A percentile compares a stretch with the other conserved stretches of the same genome.
Conservation (phyloP, 2,113 vertebrate genomes). For the Aegithalos caudatus region DNA sequence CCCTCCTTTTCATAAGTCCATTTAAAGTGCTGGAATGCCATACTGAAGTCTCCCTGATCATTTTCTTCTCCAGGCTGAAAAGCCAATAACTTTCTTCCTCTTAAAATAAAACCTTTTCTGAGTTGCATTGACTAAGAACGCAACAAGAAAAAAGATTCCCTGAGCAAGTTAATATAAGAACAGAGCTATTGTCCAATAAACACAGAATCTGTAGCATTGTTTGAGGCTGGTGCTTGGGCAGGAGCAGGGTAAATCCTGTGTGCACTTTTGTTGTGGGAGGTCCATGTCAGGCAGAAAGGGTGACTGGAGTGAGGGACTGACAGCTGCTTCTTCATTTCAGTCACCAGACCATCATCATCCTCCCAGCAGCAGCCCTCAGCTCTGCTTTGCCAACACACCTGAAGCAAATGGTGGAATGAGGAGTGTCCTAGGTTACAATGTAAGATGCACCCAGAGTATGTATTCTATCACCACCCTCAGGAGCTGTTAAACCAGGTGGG, state of each 20-base stretch:
- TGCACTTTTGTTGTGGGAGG: neutral
- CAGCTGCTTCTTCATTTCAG: neutral
- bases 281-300: neutral
- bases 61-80: neutral
- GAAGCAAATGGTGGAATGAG: neutral
- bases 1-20: neutral
- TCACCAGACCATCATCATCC: neutral
- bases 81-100: neutral
- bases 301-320: too few relatives aligned
- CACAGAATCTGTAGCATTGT: neutral
- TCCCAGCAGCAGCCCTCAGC: neutral
- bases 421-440: too few relatives aligned
- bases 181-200: accelerated
- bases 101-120: neutral
- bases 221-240: neutral
- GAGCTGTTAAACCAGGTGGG: too few relatives aligned
- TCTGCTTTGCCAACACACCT: neutral
- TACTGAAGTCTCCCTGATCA: neutral
- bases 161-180: neutral
- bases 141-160: neutral
- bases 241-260: neutral
- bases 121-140: neutral
- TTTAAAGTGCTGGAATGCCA: neutral
- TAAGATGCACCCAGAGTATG: too few relatives aligned
- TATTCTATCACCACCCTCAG: too few relatives aligned